Percentiles rank a stretch among this genome's conserved stretches.
These are phyloP conservation scores for Drosophila mimetica DNA, from an alignment of 2,888 invertebrate genomes.

Conservation along the genomic window DNA sequence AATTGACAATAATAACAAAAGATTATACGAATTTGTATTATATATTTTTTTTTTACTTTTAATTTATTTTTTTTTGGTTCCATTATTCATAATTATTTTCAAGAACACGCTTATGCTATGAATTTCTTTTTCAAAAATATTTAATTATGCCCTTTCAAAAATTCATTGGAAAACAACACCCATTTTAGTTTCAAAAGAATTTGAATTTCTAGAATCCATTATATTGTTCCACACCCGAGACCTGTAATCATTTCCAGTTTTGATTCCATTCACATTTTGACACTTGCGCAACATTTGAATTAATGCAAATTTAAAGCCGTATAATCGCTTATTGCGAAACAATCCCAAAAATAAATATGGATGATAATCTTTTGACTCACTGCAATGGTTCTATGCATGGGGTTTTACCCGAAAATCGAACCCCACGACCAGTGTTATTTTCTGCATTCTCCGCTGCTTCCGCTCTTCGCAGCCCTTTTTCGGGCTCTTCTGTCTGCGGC, in stretches of 20 bases:
- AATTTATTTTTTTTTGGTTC: too few species aligned
- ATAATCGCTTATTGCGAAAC: constrained; percentile 32
- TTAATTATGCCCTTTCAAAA: background rate
- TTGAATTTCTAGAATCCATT: background rate
- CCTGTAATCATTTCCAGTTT: constrained; percentile 34
- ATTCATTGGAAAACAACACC: background rate
- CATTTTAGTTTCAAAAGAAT: background rate
- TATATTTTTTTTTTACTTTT: too few species aligned
- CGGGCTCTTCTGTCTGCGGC: constrained; percentile 7
- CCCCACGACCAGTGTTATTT: constrained; percentile 32
- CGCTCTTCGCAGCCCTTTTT: constrained; percentile 32
- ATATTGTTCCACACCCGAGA: background rate
- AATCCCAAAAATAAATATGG: constrained; percentile 24
- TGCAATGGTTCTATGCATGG: constrained; percentile 32
- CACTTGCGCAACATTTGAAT: constrained; percentile 13
- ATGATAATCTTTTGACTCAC: constrained; percentile 33
- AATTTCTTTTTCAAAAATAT: too few species aligned
- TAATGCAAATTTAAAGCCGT: constrained; percentile 15
- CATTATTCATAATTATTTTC: too few species aligned
- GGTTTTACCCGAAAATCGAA: constrained; percentile 12
- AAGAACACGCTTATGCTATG: too few species aligned
- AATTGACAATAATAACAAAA: too few species aligned
- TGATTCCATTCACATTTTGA: constrained; percentile 25
- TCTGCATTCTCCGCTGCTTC: constrained; percentile 16
- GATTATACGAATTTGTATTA: too few species aligned